Percentiles rank a stretch among this genome's conserved stretches.
Conservation (phyloP, 2,113 vertebrate genomes). For the Silurus asotus region DNA sequence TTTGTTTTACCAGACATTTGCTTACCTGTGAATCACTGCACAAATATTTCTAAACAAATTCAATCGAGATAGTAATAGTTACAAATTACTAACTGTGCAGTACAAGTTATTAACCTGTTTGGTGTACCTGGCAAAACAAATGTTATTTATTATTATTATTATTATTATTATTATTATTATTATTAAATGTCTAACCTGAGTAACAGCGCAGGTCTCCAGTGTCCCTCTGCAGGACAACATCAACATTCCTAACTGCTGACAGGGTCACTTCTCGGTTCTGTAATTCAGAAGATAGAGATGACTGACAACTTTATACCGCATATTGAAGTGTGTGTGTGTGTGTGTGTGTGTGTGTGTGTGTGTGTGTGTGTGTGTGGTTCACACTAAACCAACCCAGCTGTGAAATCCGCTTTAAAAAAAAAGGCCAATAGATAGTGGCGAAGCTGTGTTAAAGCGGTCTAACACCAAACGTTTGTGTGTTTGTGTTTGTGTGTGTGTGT, state of each 20-base stretch:
- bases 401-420: too few relatives aligned
- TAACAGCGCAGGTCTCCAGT: background rate
- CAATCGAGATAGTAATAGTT: background rate
- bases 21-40: background rate
- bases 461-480: too few relatives aligned
- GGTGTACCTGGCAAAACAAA: background rate
- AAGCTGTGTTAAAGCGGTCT: too few relatives aligned
- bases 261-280: background rate
- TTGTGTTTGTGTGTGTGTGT: too few relatives aligned
- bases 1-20: background rate
- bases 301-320: background rate
- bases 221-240: background rate
- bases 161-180: too few relatives aligned
- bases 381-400: too few relatives aligned
- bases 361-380: constrained; percentile 6
- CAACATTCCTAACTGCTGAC: background rate
- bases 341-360: background rate
- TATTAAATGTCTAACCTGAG: background rate
- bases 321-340: constrained; percentile 14
- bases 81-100: background rate
- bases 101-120: background rate
- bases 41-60: background rate
- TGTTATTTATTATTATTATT: background rate
- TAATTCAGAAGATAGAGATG: background rate
- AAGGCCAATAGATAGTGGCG: too few relatives aligned